Base-by-base conservation (phyloP, 2,797 vertebrate genomes). In the Otus scops region DNA sequence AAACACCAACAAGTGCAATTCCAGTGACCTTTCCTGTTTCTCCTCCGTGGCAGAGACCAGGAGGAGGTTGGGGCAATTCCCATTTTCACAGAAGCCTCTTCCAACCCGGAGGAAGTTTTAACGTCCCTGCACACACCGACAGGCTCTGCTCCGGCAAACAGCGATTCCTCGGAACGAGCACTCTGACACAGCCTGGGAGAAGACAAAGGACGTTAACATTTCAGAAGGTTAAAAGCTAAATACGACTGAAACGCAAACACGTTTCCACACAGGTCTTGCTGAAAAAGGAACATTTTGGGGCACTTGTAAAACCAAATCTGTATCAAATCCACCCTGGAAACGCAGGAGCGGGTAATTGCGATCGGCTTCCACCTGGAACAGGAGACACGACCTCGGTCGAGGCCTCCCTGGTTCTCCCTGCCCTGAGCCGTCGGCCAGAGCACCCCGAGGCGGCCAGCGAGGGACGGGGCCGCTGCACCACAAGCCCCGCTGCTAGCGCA, bases 401-500 rank as follows among this genome's bases (percentile, higher is more conserved):
- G 59, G 59, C 20, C 36, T 77, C 34, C 36, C 41, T 3, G 34
- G 78, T 3, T 48, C 53, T 47, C 7, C 53, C 45, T 26, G 22
- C 71, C 45, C 32, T 20, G 16, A 77, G 11, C 11, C 19, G 18
- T 8, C 39, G n/a, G 28, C 13, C 47, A 30, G 59, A 9, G 32
- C 63, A 9, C 34, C 16, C 59, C 0, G 24, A 60, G 53, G 20
- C 24, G 36, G 9, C 7, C 26, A 32, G 68, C 10, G 56, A 11
- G 0, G 11, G 57, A 2, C 10, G 9, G 28, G 26, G 51, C 68
- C n/a, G 41, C 47, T 7, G 20, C 11, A 30, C 20, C 27, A 2
- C 65, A 14, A 27, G 32, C 45, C 43, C 53, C 3, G 1, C 16
- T 2, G 5, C 39, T 21, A 5, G 34, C 43, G 51, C 11, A 0